Conservation (phyloP, 2,113 vertebrate species). For the Crocuta crocuta region DNA sequence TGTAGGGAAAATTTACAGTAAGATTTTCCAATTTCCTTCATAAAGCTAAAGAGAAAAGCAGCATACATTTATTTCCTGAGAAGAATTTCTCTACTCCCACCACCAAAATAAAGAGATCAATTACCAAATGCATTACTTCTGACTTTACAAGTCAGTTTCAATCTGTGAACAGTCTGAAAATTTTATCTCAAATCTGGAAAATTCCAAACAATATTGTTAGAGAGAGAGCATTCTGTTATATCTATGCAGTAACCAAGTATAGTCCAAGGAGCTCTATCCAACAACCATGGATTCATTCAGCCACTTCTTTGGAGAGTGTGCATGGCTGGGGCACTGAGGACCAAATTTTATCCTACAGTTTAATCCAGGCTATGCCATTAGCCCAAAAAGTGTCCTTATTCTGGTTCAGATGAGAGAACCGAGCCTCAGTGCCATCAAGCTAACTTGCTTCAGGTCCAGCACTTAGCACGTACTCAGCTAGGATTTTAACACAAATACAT, state of each 20-base stretch:
- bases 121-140: background rate
- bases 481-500: background rate
- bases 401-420: background rate
- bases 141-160: background rate
- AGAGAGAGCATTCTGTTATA: background rate
- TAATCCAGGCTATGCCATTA: background rate
- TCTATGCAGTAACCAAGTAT: background rate
- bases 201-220: background rate
- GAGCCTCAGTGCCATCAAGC: background rate
- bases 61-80: background rate
- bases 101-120: background rate
- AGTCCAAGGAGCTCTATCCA: background rate
- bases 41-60: background rate
- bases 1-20: background rate
- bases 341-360: background rate
- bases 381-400: background rate
- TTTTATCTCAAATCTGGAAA: background rate
- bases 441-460: background rate
- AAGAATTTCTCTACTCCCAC: background rate
- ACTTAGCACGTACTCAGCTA: background rate
- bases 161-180: background rate
- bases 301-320: background rate
- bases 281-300: background rate
- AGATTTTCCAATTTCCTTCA: background rate
- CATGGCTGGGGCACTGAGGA: background rate